A percentile compares a stretch with the other conserved stretches of the same genome.
Evolutionary conservation across 2,888 invertebrate genomes (phyloP).

Genomic region (Corbicula japonica): DNA sequence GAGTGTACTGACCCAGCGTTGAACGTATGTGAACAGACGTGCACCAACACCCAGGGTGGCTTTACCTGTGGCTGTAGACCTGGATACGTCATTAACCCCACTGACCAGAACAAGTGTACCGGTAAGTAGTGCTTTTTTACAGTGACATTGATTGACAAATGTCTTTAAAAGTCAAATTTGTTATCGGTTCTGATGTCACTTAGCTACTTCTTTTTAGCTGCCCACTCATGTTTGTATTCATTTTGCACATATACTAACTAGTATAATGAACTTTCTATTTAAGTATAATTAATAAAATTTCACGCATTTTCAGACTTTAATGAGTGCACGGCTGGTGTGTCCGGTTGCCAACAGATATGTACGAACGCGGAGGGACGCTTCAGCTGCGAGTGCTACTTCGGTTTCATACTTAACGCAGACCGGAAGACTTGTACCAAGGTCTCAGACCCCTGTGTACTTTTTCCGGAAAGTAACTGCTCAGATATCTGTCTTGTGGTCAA

Average conservation of each 20-base stretch:
- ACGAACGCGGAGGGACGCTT: constrained; percentile 33
- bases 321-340: constrained; percentile 43
- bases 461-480: constrained; percentile 42
- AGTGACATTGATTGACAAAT: too few relatives aligned
- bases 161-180: too few relatives aligned
- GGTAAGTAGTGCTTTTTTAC: constrained; percentile 24
- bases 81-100: constrained; percentile 61
- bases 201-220: too few relatives aligned
- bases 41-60: constrained; percentile 27
- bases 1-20: constrained; percentile 22
- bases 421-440: constrained; percentile 51
- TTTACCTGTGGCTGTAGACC: constrained; percentile 90
- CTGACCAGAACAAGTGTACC: constrained; percentile 13
- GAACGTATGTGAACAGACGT: constrained; percentile 28
- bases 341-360: constrained; percentile 60
- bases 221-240: too few relatives aligned
- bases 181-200: too few relatives aligned
- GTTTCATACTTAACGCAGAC: constrained; percentile 49
- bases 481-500: constrained; percentile 45
- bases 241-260: too few relatives aligned
- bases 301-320: constrained; percentile 38
- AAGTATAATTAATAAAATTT: neutral
- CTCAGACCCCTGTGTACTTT: constrained; percentile 39
- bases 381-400: constrained; percentile 56
- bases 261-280: too few relatives aligned